These are phyloP conservation scores for Drosophila pachea DNA, from an alignment of 1,140 invertebrate genomes.

Conservation along the genomic window DNA sequence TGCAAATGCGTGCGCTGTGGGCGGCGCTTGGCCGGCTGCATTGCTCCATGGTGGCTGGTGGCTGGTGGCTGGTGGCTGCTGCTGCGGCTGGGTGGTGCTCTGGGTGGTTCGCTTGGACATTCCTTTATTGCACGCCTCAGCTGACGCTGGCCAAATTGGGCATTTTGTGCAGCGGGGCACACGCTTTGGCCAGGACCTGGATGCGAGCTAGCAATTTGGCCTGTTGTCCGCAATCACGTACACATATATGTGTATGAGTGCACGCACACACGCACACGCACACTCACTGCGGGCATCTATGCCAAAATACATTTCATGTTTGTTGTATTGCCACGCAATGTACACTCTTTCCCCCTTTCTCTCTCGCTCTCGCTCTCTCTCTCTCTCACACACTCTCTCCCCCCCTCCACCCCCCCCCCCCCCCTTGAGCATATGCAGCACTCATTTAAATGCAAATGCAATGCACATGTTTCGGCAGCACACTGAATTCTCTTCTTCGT, in stretches of 20 bases:
- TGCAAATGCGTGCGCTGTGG: slow-evolving; percentile 67
- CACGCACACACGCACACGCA: slow-evolving; percentile 11
- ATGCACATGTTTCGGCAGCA: slow-evolving; percentile 37
- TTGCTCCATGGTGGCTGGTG: slow-evolving; percentile 13
- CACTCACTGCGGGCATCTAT: slow-evolving; percentile 1
- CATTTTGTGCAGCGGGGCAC: slow-evolving; percentile 53
- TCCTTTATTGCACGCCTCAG: slow-evolving; percentile 20
- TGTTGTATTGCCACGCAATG: slow-evolving; percentile 51
- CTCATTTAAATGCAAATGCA: slow-evolving; percentile 56
- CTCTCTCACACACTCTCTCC: slow-evolving; percentile 1
- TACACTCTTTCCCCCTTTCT: not conserved
- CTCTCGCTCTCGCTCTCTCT: not conserved
- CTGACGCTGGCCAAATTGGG: slow-evolving; percentile 63
- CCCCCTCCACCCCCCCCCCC: not conserved
- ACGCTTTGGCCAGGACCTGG: slow-evolving; percentile 15
- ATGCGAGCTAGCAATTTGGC: slow-evolving; percentile 12
- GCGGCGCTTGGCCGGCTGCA: slow-evolving; percentile 3
- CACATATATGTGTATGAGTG: slow-evolving; percentile 11
- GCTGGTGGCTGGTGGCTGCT: not conserved
- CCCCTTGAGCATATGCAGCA: not conserved
- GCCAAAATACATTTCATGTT: slow-evolving; percentile 60
- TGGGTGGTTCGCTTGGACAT: slow-evolving; percentile 1
- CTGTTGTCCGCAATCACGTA: slow-evolving; percentile 65
- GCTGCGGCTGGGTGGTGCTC: not conserved
- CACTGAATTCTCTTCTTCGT: not conserved